Evolutionary conservation across 1,140 invertebrate genomes (phyloP).

Genomic region (Steinernema feltiae): DNA sequence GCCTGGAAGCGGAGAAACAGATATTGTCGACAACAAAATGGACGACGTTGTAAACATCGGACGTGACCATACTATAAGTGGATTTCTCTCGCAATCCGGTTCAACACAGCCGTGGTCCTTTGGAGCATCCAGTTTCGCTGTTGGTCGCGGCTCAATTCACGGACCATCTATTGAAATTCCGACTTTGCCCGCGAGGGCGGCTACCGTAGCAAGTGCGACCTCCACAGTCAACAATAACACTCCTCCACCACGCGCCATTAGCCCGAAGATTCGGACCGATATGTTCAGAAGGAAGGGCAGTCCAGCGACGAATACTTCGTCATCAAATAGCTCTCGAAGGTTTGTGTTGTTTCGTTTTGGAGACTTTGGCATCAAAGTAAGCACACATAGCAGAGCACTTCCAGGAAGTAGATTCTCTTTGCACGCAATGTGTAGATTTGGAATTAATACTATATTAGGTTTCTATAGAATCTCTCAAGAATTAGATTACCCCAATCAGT

Average conservation of each 20-base stretch:
- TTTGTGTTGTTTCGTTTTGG: too few species aligned
- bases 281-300: constrained; percentile 26
- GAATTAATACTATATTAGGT: too few species aligned
- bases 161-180: constrained; percentile 20
- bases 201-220: background rate
- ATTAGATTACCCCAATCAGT: too few species aligned
- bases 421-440: too few species aligned
- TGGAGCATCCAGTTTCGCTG: background rate
- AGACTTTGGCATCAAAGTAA: too few species aligned
- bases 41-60: background rate
- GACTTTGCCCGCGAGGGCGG: background rate
- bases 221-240: constrained; percentile 16
- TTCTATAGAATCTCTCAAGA: too few species aligned
- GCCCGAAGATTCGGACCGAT: constrained; percentile 22
- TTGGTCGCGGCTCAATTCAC: background rate
- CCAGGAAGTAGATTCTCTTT: too few species aligned
- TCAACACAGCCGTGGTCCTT: background rate
- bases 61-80: background rate
- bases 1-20: background rate
- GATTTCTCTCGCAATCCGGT: background rate
- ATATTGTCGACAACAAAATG: background rate
- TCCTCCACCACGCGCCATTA: constrained; percentile 18
- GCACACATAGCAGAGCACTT: too few species aligned
- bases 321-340: constrained; percentile 1
- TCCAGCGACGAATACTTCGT: background rate